Percentiles rank a stretch among this genome's conserved stretches.
Conservation (phyloP, 2,797 vertebrate genomes). For the Brachymystax lenok region DNA sequence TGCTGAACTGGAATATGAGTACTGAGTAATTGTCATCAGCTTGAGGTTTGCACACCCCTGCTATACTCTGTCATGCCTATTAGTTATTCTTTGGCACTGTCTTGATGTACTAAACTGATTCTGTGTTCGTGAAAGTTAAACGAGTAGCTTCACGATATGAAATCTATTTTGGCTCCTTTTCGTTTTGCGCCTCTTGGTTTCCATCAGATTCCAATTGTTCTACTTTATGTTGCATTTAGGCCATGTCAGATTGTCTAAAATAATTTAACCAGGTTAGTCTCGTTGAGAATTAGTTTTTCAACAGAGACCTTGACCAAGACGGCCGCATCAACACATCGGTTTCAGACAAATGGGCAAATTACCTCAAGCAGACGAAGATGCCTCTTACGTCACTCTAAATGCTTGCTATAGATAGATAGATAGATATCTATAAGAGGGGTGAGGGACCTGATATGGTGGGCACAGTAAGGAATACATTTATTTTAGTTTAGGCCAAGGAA, state of each 20-base stretch:
- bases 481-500: neutral
- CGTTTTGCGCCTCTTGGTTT: neutral
- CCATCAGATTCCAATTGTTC: neutral
- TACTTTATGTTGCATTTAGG: neutral
- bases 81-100: neutral
- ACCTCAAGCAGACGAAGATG: too few species aligned
- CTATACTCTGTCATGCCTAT: neutral
- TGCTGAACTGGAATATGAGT: neutral
- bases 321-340: too few species aligned
- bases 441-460: neutral
- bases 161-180: neutral
- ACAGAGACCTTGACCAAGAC: too few species aligned
- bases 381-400: neutral
- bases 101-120: neutral
- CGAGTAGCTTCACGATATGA: neutral
- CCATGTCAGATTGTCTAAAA: neutral
- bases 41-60: neutral
- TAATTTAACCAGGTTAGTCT: too few species aligned
- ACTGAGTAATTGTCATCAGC: neutral
- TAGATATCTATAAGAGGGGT: neutral
- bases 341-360: too few species aligned
- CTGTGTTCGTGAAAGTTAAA: neutral
- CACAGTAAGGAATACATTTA: neutral
- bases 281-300: too few species aligned
- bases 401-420: neutral